Evolutionary conservation across 2,113 vertebrate species (phyloP), one percentile per base, ranked within the genome.

Genomic region (Morphnarchus princeps): DNA sequence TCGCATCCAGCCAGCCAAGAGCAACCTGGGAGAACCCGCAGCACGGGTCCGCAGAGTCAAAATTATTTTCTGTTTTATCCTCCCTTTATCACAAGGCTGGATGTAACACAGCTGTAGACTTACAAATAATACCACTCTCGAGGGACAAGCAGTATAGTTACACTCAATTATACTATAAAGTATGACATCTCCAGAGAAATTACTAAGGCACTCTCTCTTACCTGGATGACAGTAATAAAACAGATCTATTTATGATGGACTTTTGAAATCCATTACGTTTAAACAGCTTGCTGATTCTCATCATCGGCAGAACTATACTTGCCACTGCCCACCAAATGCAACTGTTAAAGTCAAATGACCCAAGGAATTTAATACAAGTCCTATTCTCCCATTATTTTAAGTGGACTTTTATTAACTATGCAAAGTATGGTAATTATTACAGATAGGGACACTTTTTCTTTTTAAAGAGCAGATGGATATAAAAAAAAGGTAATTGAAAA

Each of bases 81-180:
- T 93, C 45, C 58, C 91, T 96, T 62, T 88, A 90, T 91, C 91
- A 94, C 0, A 4, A 82, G 89, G 84, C 63, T 82, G 84, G 89
- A 95, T 88, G 89, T 67, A 96, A 93, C 67, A 91, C 87, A 96
- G 95, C 94, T 96, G 94, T 82, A 95, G 93, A 77, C 91, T 77
- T 93, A 91, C 87, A 95, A 90, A 93, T 88, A 95, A 77, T 36
- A 85, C 74, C 89, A 49, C 55, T 97, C 97, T 86, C 96, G 3
- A 90, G 93, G 93, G 95, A 94, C 63, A 40, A 73, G 93, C 94
- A 82, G 84, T 94, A 88, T 40, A 97, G 96, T 97, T 96, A 96
- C 93, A 97, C 94, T 97, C 93, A 95, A 97, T 96, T 97, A 97
- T 97, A 94, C 95, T 71, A 87, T 96, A 95, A 97, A 97, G 91